A percentile compares a stretch with the other conserved stretches of the same genome.
Conservation (phyloP, 2,113 vertebrate species). For the Andinoacara biseriatus region DNA sequence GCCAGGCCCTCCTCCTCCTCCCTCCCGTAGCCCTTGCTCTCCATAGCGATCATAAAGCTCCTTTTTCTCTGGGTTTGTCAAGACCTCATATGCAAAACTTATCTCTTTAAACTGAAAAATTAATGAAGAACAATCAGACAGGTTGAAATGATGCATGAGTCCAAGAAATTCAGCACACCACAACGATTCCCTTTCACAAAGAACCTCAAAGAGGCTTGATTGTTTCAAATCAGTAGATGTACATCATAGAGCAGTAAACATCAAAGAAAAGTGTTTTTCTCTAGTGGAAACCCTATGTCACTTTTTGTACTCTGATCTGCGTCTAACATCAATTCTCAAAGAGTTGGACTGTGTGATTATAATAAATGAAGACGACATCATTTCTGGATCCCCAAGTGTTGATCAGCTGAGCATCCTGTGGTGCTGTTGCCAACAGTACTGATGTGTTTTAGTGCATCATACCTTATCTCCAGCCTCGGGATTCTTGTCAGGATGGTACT, state of each 20-base stretch:
- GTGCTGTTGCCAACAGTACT: background rate
- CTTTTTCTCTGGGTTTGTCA: slow-evolving; percentile 96
- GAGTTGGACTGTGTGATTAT: slow-evolving; percentile 9
- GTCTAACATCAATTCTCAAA: background rate
- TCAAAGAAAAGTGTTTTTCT: background rate
- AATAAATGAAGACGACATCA: slow-evolving; percentile 8
- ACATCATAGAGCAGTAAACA: background rate
- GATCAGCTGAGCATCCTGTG: background rate
- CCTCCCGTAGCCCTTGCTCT: slow-evolving; percentile 96
- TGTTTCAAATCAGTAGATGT: background rate
- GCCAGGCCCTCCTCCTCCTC: slow-evolving; percentile 90
- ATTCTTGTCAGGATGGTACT: slow-evolving; percentile 99
- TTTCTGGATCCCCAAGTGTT: slow-evolving; percentile 5
- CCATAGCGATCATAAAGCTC: slow-evolving; percentile 97
- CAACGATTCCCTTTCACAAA: background rate
- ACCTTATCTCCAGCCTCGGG: slow-evolving; percentile 99
- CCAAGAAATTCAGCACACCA: background rate
- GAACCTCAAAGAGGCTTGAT: background rate
- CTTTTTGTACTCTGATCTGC: background rate
- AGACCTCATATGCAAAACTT: slow-evolving; percentile 98
- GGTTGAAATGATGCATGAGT: background rate
- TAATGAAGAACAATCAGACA: background rate
- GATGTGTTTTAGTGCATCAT: slow-evolving; percentile 53
- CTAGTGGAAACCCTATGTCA: background rate
- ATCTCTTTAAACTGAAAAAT: slow-evolving; percentile 95